Evolutionary conservation across 2,797 vertebrate species (phyloP), one percentile per base, ranked within the genome.

Genomic region (Eulemur albifrons): DNA sequence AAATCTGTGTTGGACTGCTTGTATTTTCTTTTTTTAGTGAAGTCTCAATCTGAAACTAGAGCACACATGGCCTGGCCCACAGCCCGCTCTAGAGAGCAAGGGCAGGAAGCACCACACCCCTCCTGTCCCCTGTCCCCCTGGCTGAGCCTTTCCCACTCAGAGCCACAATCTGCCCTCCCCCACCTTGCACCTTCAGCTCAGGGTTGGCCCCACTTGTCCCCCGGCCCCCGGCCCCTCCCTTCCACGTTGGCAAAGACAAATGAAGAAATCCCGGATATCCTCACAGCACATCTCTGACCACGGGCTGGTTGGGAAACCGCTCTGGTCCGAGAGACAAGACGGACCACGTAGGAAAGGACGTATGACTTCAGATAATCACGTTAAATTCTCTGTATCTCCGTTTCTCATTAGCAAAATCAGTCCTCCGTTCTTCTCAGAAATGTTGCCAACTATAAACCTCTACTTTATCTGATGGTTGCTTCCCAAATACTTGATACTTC

Each of bases 291-390:
- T 57, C 82, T 94, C 63, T 96, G 88, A 0, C 7, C 88, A 95
- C 85, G 97, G 88, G 85, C 88, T 67, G 83, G 54, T 25, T 86
- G 30, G 63, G 86, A 93, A 97, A 98, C 5, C 57, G 97, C 93
- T 97, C 32, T 73, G 27, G 63, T 88, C 61, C 92, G 88, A 20
- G 75, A 87, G 17, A 81, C 14, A 75, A 86, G 76, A 72, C 6
- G 7, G 50, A 90, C 20, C 77, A 61, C 35, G 70, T 1, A 88
- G 32, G 10, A 67, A 96, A 79, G n/a, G 65, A 30, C 57, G 4
- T 82, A 63, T 45, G 32, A 90, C 32, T 73, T 92, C 57, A 83
- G n/a, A 45, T 35, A 69, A 69, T 23, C 38, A 72, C 32, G n/a
- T 38, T 73, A 73, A 90, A 84, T 82, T 93, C 82, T 96, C 35